These are phyloP conservation scores for Acrocyrtus sp. DNA, from an alignment of 2,888 invertebrate species.

Conservation along the genomic window DNA sequence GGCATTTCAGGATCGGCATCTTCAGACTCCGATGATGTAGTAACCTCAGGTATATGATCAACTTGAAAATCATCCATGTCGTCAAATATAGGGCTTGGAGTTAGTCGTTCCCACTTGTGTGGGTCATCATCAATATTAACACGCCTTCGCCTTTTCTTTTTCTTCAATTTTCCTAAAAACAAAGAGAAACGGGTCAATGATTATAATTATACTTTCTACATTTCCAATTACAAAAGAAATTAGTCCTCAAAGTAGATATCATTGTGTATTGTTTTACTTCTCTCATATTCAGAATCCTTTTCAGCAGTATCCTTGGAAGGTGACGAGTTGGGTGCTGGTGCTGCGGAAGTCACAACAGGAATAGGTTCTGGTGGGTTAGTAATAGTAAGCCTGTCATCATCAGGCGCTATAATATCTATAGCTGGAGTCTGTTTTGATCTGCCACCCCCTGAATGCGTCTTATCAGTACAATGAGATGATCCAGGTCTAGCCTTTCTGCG, in stretches of 20 bases:
- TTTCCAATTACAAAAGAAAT: too few species aligned
- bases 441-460: constrained; percentile 22
- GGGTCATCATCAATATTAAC: constrained; percentile 21
- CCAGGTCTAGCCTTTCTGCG: constrained; percentile 32
- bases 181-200: too few species aligned
- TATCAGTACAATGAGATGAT: constrained; percentile 25
- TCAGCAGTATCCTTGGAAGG: constrained; percentile 13
- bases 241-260: too few species aligned
- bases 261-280: too few species aligned
- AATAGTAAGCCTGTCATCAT: constrained; percentile 32
- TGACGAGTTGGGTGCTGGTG: constrained; percentile 14
- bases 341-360: not conserved
- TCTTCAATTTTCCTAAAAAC: constrained; percentile 12
- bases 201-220: too few species aligned
- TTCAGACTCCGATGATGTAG: not conserved
- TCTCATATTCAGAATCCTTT: too few species aligned
- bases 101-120: constrained; percentile 30
- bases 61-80: constrained; percentile 8
- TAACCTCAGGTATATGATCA: not conserved
- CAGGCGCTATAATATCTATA: constrained; percentile 43
- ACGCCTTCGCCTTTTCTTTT: constrained; percentile 1
- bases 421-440: constrained; percentile 43
- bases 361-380: constrained; percentile 32
- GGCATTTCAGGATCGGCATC: constrained; percentile 56
- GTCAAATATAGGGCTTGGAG: constrained; percentile 31